phyloP scores from a whole-genome alignment of 2,113 vertebrate genomes.

The Rana temporaria region DNA sequence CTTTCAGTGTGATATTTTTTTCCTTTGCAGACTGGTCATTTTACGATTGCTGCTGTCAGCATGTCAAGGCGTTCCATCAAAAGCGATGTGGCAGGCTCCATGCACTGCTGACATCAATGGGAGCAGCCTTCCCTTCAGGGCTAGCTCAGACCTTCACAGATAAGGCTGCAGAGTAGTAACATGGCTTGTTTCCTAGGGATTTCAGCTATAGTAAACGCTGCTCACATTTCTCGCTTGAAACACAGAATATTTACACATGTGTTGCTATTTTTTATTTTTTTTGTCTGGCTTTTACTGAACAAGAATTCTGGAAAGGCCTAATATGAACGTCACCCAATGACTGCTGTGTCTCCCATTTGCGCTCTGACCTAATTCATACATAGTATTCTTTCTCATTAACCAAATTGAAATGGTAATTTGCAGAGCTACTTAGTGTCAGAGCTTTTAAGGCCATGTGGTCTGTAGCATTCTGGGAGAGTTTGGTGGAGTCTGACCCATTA shows the following conservation, averaged over 20 bases:
- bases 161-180: too few relatives aligned
- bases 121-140: slow-evolving; percentile 30
- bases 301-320: too few relatives aligned
- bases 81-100: slow-evolving; percentile 4
- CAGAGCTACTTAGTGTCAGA: slow-evolving; percentile 39
- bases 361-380: slow-evolving; percentile 27
- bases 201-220: too few relatives aligned
- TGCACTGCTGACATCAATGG: slow-evolving; percentile 18
- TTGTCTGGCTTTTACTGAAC: not conserved
- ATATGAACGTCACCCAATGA: not conserved
- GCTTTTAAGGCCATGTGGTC: slow-evolving; percentile 56
- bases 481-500: slow-evolving; percentile 63
- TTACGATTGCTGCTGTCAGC: not conserved
- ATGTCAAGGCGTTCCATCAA: accelerated
- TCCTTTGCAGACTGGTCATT: slow-evolving; percentile 13
- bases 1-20: not conserved
- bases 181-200: too few relatives aligned
- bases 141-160: not conserved
- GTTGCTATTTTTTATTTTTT: not conserved
- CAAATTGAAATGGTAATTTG: slow-evolving; percentile 50
- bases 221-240: not conserved
- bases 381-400: slow-evolving; percentile 45
- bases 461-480: slow-evolving; percentile 63
- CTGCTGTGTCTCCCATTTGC: slow-evolving; percentile 14
- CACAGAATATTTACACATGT: not conserved